phyloP scores from a whole-genome alignment of 2,888 invertebrate genomes.

The Nebria salina region DNA sequence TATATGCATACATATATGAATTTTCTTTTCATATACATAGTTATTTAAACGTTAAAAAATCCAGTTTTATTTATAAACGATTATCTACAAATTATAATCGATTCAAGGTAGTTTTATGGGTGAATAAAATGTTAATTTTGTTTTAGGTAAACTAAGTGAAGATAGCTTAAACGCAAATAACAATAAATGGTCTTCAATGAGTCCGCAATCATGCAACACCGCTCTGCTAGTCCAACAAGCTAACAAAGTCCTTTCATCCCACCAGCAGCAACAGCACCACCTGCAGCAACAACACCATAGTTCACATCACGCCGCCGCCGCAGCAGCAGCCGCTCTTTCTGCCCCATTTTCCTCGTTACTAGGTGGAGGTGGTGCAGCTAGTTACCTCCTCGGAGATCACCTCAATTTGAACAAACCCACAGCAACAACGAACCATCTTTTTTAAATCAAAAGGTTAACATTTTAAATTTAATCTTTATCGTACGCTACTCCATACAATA shows the following conservation, averaged over 20 bases:
- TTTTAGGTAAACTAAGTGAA: conserved; percentile 63
- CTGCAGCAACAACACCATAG: conserved; percentile 58
- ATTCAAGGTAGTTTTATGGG: neutral
- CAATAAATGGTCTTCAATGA: conserved; percentile 62
- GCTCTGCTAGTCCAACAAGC: conserved; percentile 63
- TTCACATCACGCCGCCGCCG: conserved; percentile 72
- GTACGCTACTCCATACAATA: neutral
- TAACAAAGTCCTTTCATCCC: conserved; percentile 62
- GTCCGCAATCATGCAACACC: conserved; percentile 62
- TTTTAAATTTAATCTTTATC: conserved; percentile 3
- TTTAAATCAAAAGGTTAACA: conserved; percentile 63
- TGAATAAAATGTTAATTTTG: conserved; percentile 36
- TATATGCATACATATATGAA: no score
- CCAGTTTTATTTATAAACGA: no score
- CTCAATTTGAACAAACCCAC: conserved; percentile 65
- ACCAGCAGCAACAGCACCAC: conserved; percentile 58
- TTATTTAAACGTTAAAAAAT: no score
- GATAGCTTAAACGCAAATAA: conserved; percentile 61
- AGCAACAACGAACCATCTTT: conserved; percentile 70
- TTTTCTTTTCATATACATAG: no score
- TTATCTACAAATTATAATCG: neutral
- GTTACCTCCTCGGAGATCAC: conserved; percentile 71
- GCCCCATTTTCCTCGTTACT: conserved; percentile 69
- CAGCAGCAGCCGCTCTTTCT: conserved; percentile 70
- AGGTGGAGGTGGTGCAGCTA: conserved; percentile 63